A percentile compares a stretch with the other conserved stretches of the same genome.
Conservation (phyloP, 1,140 invertebrate species). For the Brachystomella parvula region DNA sequence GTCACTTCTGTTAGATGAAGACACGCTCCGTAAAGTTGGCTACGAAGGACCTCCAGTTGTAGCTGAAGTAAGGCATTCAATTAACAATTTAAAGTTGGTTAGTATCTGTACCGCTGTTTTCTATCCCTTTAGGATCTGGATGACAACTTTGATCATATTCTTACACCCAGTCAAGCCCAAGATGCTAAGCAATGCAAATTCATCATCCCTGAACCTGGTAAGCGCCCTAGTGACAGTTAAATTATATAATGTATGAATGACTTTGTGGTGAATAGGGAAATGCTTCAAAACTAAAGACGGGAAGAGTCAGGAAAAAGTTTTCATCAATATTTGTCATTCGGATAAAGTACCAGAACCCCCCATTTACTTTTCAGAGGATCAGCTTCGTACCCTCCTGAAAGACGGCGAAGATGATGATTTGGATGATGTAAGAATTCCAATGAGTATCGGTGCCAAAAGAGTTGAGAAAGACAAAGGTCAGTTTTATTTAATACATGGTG, state of each 20-base stretch:
- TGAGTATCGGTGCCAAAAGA: slow-evolving; percentile 76
- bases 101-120: too few species aligned
- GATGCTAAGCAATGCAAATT: slow-evolving; percentile 34
- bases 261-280: slow-evolving; percentile 53
- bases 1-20: not conserved
- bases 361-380: slow-evolving; percentile 62
- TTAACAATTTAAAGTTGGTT: too few species aligned
- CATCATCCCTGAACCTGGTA: slow-evolving; percentile 35
- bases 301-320: slow-evolving; percentile 60
- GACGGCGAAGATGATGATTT: slow-evolving; percentile 49
- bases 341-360: slow-evolving; percentile 66
- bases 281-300: slow-evolving; percentile 71
- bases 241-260: not conserved
- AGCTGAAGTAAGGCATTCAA: not conserved
- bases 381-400: slow-evolving; percentile 46
- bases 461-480: slow-evolving; percentile 67
- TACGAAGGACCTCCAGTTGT: not conserved
- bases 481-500: slow-evolving; percentile 7
- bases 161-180: slow-evolving; percentile 31
- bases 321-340: slow-evolving; percentile 70
- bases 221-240: not conserved
- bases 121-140: not conserved
- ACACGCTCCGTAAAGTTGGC: not conserved
- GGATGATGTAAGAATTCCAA: slow-evolving; percentile 66
- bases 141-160: slow-evolving; percentile 8